Evolutionary conservation across 2,888 invertebrate genomes (phyloP).

Genomic region (Scaeva pyrastri): DNA sequence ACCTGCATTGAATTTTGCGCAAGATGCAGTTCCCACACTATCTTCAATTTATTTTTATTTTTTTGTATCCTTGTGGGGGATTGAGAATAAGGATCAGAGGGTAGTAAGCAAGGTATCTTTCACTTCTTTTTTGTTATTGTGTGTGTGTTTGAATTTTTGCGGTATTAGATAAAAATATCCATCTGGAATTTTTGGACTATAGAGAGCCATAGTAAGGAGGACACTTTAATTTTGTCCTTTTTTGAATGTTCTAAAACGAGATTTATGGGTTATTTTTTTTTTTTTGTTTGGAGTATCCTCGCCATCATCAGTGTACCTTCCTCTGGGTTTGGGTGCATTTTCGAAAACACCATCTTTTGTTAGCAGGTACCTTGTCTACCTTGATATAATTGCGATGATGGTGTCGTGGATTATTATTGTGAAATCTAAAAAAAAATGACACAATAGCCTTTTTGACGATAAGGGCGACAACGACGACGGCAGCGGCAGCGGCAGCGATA

Average conservation of each 20-base stretch:
- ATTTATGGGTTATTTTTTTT: slow-evolving; percentile 71
- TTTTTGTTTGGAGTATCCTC: no score
- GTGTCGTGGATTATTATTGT: slow-evolving; percentile 25
- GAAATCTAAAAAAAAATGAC: slow-evolving; percentile 31
- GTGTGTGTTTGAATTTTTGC: slow-evolving; percentile 64
- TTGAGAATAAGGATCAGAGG: slow-evolving; percentile 5
- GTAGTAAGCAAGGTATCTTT: not conserved
- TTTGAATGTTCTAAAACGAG: slow-evolving; percentile 53
- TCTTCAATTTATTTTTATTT: not conserved
- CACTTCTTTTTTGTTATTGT: slow-evolving; percentile 10
- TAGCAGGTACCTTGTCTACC: slow-evolving; percentile 24
- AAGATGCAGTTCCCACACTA: slow-evolving; percentile 75
- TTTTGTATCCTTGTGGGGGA: slow-evolving; percentile 46
- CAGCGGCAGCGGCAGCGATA: no score
- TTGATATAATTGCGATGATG: slow-evolving; percentile 61
- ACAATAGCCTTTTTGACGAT: slow-evolving; percentile 23
- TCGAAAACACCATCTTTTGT: slow-evolving; percentile 38
- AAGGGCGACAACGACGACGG: no score
- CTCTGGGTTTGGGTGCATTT: not conserved
- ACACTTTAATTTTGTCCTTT: slow-evolving; percentile 60
- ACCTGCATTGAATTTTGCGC: slow-evolving; percentile 70
- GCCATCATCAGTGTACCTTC: no score
- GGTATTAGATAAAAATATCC: slow-evolving; percentile 54
- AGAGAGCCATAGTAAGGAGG: slow-evolving; percentile 18
- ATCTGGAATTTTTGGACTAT: slow-evolving; percentile 65